These are phyloP conservation scores for Notoglanidium macrostoma DNA, from an alignment of 2,797 vertebrate species.

Conservation along the genomic window DNA sequence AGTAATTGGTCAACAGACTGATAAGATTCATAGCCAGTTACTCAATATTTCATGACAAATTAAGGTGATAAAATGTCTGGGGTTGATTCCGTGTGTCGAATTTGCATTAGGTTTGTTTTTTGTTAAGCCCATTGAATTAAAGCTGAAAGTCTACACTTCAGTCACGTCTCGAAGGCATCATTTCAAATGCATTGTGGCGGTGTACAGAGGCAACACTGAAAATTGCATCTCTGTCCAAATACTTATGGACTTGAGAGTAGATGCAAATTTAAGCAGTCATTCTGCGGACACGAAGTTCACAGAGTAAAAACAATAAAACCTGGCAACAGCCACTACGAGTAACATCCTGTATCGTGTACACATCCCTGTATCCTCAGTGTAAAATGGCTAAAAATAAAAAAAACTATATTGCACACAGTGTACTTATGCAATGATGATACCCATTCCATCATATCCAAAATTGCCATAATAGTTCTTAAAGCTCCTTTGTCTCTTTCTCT, in stretches of 20 bases:
- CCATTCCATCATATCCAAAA: not conserved
- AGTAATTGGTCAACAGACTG: no score
- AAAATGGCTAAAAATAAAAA: not conserved
- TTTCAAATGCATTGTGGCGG: no score
- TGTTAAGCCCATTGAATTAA: no score
- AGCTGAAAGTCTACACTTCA: no score
- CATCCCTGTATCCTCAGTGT: not conserved
- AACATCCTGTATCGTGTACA: not conserved
- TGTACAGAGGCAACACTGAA: no score
- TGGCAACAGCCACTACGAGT: not conserved
- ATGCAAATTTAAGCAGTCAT: not conserved
- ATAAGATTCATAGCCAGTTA: no score
- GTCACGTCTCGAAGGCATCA: no score
- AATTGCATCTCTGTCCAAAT: no score
- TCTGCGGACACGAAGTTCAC: not conserved
- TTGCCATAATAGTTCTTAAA: not conserved
- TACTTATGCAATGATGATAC: not conserved
- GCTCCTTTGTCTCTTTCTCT: not conserved
- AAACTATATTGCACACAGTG: not conserved
- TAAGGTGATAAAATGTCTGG: no score
- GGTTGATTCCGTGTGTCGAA: no score
- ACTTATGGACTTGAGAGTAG: not conserved
- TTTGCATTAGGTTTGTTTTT: no score
- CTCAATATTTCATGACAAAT: no score
- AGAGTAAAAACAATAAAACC: not conserved